These are phyloP conservation scores for Riparia riparia DNA, from an alignment of 2,113 vertebrate genomes.

Conservation along the genomic window DNA sequence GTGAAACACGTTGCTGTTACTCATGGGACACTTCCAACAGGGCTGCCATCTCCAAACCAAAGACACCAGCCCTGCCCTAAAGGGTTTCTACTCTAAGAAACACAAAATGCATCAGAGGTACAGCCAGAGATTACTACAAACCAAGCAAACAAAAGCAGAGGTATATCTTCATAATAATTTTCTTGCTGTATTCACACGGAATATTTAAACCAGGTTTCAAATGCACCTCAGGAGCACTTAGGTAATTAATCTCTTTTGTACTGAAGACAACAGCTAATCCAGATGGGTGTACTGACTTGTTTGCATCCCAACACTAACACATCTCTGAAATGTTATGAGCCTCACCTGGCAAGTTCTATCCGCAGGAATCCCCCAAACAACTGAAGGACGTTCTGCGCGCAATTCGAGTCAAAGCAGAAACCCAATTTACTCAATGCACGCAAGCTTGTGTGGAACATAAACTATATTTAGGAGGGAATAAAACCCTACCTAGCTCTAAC, in stretches of 20 bases:
- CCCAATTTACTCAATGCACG: background rate
- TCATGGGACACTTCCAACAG: slow-evolving; percentile 1
- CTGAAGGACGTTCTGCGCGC: background rate
- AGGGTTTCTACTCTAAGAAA: background rate
- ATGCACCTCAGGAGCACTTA: background rate
- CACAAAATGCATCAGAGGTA: background rate
- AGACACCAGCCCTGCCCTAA: background rate
- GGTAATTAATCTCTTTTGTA: background rate
- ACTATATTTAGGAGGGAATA: background rate
- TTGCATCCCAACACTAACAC: background rate
- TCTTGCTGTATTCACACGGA: background rate
- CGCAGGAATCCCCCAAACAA: background rate
- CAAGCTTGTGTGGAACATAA: background rate
- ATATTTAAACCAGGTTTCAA: background rate
- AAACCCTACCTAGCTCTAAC: background rate
- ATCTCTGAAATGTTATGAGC: background rate
- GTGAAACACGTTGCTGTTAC: background rate
- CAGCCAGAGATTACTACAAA: background rate
- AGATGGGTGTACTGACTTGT: background rate
- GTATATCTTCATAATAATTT: background rate
- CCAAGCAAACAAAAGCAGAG: background rate
- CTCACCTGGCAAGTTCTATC: background rate
- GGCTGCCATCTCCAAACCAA: background rate
- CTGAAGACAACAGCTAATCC: background rate
- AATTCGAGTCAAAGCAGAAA: background rate